These are phyloP conservation scores for Leptinotarsa texana DNA, from an alignment of 1,140 invertebrate genomes.

Conservation along the genomic window DNA sequence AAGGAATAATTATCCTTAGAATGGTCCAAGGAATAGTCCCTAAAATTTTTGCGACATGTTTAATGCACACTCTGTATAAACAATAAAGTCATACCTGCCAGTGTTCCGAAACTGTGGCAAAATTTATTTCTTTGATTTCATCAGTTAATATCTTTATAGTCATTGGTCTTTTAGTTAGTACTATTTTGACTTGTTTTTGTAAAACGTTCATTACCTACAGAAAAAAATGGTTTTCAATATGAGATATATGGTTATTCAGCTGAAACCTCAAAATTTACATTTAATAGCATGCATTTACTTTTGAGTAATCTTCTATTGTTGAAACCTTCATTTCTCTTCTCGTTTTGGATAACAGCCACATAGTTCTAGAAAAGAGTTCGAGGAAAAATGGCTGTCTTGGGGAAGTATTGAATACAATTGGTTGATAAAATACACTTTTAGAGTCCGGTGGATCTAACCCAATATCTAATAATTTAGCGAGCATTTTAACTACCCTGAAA, in stretches of 20 bases:
- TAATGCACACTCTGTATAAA: too few relatives aligned
- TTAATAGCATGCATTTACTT: constrained; percentile 34
- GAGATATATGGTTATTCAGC: too few relatives aligned
- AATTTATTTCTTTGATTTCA: constrained; percentile 40
- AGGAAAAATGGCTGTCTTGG: constrained; percentile 46
- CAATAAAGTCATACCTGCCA: constrained; percentile 35
- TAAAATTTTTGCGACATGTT: too few relatives aligned
- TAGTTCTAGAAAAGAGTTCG: constrained; percentile 50
- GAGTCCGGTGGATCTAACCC: constrained; percentile 40
- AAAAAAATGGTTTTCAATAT: too few relatives aligned
- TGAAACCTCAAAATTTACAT: too few relatives aligned
- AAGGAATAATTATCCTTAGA: too few relatives aligned
- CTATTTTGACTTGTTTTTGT: constrained; percentile 45
- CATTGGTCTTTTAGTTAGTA: constrained; percentile 42
- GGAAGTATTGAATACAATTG: constrained; percentile 44
- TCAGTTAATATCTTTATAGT: constrained; percentile 43
- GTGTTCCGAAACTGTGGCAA: constrained; percentile 39
- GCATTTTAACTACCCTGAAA: constrained; percentile 44
- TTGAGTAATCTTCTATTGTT: constrained; percentile 45
- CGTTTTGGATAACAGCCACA: constrained; percentile 52
- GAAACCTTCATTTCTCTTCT: constrained; percentile 51
- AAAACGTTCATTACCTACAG: constrained; percentile 44
- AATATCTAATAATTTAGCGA: constrained; percentile 46
- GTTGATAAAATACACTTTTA: constrained; percentile 47
- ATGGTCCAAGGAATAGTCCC: too few relatives aligned